Evolutionary conservation across 2,797 vertebrate genomes (phyloP), one percentile per base, ranked within the genome.

Genomic region (Helicolenus hilgendorfi): DNA sequence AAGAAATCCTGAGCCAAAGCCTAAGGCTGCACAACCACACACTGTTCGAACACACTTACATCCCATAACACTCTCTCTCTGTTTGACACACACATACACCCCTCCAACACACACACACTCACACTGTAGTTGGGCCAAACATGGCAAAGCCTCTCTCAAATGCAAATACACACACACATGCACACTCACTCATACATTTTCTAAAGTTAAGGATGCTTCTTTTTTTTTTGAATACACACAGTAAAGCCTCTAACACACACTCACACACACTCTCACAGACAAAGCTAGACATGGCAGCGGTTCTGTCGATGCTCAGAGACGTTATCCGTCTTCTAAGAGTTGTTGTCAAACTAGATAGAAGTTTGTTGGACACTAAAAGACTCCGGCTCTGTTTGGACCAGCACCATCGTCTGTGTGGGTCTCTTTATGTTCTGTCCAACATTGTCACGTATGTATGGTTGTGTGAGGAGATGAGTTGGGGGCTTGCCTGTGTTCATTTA

Each of bases 1-100:
- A 95, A 95, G 92, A 95, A 95, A 94, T 93, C 93, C 95, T 94
- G 90, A 95, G 96, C 95, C 96, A 96, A 97, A 96, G 95, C 95
- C 92, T 93, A 83, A 92, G 94, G 95, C 95, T 97, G 92, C 93
- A 92, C 93, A 94, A 86, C 91, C 95, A 94, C 95, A 96, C 91
- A 95, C 91, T 95, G 86, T 85, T 94, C 88, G 73, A 92, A 93
- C 94, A 94, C 94, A 93, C 94, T 92, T 90, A 95, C 89, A 95
- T 93, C 91, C 84, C 89, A 78, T 92, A 94, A 95, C 92, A 91
- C 87, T 91, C 87, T 83, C 84, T 79, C 81, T 83, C 80, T 85
- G 79, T 90, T 92, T 94, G 91, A 91, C 89, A 92, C 92, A 90
- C 88, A 84, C 81, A 85, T 20, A 80, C 71, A 85, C 62, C 38